Evolutionary conservation across 2,113 vertebrate species (phyloP), one percentile per base, ranked within the genome.

Genomic region (Cichladusa arquata): DNA sequence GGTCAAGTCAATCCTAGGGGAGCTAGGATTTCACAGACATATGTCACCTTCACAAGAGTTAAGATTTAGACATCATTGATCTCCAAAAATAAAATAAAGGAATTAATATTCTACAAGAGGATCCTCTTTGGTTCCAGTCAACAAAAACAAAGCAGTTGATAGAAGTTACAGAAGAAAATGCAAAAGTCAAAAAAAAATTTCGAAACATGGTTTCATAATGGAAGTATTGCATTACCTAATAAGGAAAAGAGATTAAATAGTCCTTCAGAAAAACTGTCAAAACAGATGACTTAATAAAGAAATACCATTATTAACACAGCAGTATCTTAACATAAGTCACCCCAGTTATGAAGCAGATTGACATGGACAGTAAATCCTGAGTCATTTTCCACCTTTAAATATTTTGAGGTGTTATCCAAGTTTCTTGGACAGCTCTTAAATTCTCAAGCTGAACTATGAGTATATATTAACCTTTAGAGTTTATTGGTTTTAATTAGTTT

Each of bases 31-130:
- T 67, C 66, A 42, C 9, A 74, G 40, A 8, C 33, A 56, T 45
- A 20, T 45, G 44, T 45, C 8, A 40, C 4, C 19, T 45, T 47
- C 20, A 31, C 6, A 51, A 23, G 18, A 38, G 7, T 42, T 38
- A 60, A 19, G 4, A 4, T 19, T 72, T 70, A 18, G n/a, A n/a
- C 24, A 53, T 31, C 7, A 38, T 2, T 61, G 29, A 48, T 29
- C n/a, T 23, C 10, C 12, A 65, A 44, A 76, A 57, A 40, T 11
- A 61, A 77, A 92, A 65, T 34, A 81, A 74, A 71, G 7, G 6
- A 64, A 58, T 29, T 0, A 57, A 40, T 76, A 70, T 88, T 11
- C 31, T 51, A 19, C 8, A 40, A 38, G 3, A 0, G 0, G 5
- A 40, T 90, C 61, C 19, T 66, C 11, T 60, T 69, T 79, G 19